phyloP scores from a whole-genome alignment of 2,888 invertebrate genomes.

The Hipparchia sbordonii region DNA sequence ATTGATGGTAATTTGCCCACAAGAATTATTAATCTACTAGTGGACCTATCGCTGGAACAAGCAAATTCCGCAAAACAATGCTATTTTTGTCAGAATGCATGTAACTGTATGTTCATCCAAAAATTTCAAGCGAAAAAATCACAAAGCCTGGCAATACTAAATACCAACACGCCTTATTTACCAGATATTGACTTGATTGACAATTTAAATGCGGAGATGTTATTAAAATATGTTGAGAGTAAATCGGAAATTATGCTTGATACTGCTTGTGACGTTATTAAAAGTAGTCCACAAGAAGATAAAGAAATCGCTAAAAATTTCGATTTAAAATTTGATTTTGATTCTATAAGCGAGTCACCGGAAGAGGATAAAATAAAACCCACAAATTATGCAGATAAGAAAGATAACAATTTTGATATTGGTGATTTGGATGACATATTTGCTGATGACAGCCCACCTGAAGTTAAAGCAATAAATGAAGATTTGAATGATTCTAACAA shows the following conservation, averaged over 20 bases:
- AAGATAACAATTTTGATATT: constrained; percentile 66
- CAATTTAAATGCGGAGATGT: constrained; percentile 55
- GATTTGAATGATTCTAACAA: constrained; percentile 50
- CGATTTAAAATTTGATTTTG: constrained; percentile 58
- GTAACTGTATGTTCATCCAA: constrained; percentile 64
- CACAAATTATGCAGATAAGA: constrained; percentile 12
- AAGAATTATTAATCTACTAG: constrained; percentile 65
- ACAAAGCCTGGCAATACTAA: constrained; percentile 45
- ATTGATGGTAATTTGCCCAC: constrained; percentile 67
- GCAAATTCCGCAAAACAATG: constrained; percentile 58
- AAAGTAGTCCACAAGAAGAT: constrained; percentile 17
- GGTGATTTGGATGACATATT: constrained; percentile 71
- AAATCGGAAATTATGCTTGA: constrained; percentile 34
- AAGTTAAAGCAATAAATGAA: constrained; percentile 40
- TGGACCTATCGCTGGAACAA: constrained; percentile 72
- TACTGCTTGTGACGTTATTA: not conserved
- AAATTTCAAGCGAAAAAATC: constrained; percentile 45
- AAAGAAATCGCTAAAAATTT: constrained; percentile 46
- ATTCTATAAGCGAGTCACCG: constrained; percentile 40
- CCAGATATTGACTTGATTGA: constrained; percentile 66
- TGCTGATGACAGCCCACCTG: constrained; percentile 57
- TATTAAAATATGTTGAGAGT: constrained; percentile 52
- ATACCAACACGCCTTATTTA: constrained; percentile 49
- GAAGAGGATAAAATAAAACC: constrained; percentile 30
- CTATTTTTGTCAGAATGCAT: constrained; percentile 70